Base-by-base conservation (phyloP, 2,888 invertebrate species). In the Xanthostigma xanthostigma region DNA sequence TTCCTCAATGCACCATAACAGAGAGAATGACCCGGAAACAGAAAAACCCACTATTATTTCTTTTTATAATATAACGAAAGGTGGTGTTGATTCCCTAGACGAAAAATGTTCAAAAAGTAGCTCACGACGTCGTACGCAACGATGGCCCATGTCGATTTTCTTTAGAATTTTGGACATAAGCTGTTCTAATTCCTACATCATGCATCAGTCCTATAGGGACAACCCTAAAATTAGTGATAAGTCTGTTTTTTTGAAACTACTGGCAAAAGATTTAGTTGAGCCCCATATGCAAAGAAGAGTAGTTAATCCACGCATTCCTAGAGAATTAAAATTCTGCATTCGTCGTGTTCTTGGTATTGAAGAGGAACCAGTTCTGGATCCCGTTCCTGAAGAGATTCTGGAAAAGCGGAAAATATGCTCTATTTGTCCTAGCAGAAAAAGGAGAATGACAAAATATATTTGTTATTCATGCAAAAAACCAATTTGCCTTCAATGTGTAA, bases 1-100 rank as follows among this genome's bases (percentile, higher is more conserved):
- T n/a, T 60, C 55, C 34, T 55, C 53, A 45, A 53, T 51, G 53
- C 55, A 57, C 46, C 45, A 52, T n/a, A 49, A 49, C 35, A 51
- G 49, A 27, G 45, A 41, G 46, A 38, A 45, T 35, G 37, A 41
- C n/a, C 45, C 42, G 44, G n/a, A n/a, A 13, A 38, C 45, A 17
- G 13, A 36, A 12, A 48, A 51, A 45, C 45, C 52, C 42, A 33
- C 48, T 45, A 27, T 52, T 17, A 17, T 17, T 17, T 17, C 17
- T 17, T 17, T 17, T 17, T 17, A 17, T 17, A 17, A 17, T 17
- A 17, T 17, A 17, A 17, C 17, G 17, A 17, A 17, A 17, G 17
- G 17, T 17, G 17, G 17, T 17, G 17, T 17, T 17, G 17, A 17
- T 17, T 17, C 17, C 46, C 40, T 43, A 34, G 12, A 41, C 17